A percentile compares a stretch with the other conserved stretches of the same genome.
These are phyloP conservation scores for Dasypus novemcinctus DNA, from an alignment of 2,113 vertebrate species.

Conservation along the genomic window DNA sequence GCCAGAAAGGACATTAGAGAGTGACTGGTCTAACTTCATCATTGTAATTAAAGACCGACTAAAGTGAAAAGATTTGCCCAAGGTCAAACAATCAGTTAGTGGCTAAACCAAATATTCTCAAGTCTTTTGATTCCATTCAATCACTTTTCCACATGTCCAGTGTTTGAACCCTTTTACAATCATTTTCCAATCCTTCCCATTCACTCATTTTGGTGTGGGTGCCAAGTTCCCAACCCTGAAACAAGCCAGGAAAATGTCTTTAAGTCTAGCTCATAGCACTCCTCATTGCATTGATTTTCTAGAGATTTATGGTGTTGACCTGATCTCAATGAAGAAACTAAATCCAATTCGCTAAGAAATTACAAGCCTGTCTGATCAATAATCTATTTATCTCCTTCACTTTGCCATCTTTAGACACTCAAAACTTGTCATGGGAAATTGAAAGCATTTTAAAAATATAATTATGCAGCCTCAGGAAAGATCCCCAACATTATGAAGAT, in stretches of 20 bases:
- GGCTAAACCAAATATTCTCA: not conserved
- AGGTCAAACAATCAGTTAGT: not conserved
- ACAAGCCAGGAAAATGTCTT: slow-evolving; percentile 67
- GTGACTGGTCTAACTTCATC: not conserved
- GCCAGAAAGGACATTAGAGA: not conserved
- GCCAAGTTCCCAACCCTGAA: not conserved
- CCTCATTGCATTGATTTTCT: slow-evolving; percentile 78
- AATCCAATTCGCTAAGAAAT: slow-evolving; percentile 87
- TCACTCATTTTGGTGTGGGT: not conserved
- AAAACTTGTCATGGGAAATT: slow-evolving; percentile 82
- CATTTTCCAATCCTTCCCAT: not conserved
- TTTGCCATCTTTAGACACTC: slow-evolving; percentile 85
- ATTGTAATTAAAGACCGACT: not conserved
- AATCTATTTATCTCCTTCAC: slow-evolving; percentile 88
- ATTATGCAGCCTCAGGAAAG: slow-evolving; percentile 63
- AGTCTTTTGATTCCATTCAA: not conserved
- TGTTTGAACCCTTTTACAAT: not conserved
- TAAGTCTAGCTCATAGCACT: slow-evolving; percentile 18
- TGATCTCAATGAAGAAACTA: slow-evolving; percentile 84
- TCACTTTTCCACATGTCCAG: not conserved
- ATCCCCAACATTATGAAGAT: slow-evolving; percentile 33
- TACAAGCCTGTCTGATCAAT: slow-evolving; percentile 85
- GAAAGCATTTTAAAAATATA: slow-evolving; percentile 82
- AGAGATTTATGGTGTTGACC: slow-evolving; percentile 83
- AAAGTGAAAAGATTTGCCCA: not conserved